A percentile compares a stretch with the other conserved stretches of the same genome.
Evolutionary conservation across 2,888 invertebrate species (phyloP).

Genomic region (Hesperia comma): DNA sequence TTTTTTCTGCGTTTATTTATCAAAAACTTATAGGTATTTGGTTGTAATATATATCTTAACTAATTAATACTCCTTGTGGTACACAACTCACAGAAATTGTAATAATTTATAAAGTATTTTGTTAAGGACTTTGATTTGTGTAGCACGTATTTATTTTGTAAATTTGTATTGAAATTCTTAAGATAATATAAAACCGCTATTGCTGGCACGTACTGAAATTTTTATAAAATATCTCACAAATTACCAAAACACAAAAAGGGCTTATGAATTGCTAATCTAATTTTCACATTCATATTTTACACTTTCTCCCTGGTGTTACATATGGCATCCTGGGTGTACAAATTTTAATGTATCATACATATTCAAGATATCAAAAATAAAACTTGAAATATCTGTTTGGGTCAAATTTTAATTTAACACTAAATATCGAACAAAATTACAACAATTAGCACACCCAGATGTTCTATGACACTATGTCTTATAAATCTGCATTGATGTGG

Average conservation of each 20-base stretch:
- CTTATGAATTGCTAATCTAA: slow-evolving; percentile 33
- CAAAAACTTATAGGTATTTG: slow-evolving; percentile 14
- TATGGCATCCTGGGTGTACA: slow-evolving; percentile 44
- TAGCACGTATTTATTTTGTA: slow-evolving; percentile 36
- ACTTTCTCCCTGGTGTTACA: slow-evolving; percentile 16
- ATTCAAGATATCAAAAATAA: not conserved
- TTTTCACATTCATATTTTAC: slow-evolving; percentile 7
- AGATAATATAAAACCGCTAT: slow-evolving; percentile 27
- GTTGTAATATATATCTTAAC: slow-evolving; percentile 26
- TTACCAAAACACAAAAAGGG: slow-evolving; percentile 30
- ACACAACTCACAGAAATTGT: slow-evolving; percentile 22
- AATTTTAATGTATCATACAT: not conserved
- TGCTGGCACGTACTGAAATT: slow-evolving; percentile 26
- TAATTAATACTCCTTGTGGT: slow-evolving; percentile 25
- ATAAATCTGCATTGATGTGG: slow-evolving; percentile 50
- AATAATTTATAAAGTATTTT: slow-evolving; percentile 24
- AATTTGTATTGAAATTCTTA: slow-evolving; percentile 32
- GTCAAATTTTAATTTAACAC: not conserved
- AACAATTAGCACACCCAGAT: slow-evolving; percentile 16
- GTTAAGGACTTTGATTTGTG: slow-evolving; percentile 26
- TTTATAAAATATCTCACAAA: slow-evolving; percentile 32
- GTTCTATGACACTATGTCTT: slow-evolving; percentile 4
- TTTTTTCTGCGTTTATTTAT: slow-evolving; percentile 11
- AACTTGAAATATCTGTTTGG: not conserved
- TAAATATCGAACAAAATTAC: not conserved